Conservation (phyloP, 2,797 vertebrate genomes). For the Cyclura pinguis region DNA sequence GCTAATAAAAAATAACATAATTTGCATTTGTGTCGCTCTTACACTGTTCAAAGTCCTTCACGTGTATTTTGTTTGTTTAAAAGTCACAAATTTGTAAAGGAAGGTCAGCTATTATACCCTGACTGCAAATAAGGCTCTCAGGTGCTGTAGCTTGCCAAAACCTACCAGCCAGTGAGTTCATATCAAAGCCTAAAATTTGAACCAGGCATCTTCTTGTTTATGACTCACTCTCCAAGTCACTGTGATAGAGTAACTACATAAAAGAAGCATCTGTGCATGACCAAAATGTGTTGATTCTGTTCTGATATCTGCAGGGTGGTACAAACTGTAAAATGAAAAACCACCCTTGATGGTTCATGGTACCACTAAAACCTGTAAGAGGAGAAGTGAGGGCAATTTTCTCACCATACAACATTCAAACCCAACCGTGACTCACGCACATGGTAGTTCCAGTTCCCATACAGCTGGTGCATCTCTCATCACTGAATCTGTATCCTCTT, state of each 20-base stretch:
- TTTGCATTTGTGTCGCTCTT: too few species aligned
- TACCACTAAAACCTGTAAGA: background rate
- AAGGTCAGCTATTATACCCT: too few species aligned
- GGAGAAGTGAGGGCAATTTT: background rate
- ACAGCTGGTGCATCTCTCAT: background rate
- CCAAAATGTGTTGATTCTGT: background rate
- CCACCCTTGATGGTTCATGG: background rate
- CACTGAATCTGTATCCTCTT: background rate
- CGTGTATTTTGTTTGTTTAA: too few species aligned
- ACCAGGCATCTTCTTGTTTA: background rate
- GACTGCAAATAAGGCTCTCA: too few species aligned
- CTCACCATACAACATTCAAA: background rate
- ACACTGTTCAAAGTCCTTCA: too few species aligned
- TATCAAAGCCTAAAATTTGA: background rate
- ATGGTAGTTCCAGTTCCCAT: background rate
- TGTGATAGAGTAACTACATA: background rate
- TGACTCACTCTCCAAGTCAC: background rate
- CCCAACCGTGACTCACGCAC: conserved; percentile 10
- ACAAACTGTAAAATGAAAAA: background rate
- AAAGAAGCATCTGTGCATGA: background rate
- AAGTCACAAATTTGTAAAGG: too few species aligned
- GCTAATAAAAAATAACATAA: too few species aligned
- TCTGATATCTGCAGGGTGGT: background rate
- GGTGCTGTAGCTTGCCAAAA: background rate
- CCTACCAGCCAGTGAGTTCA: background rate